These are phyloP conservation scores for Ctenomys sociabilis DNA, from an alignment of 2,113 vertebrate species.

Conservation along the genomic window DNA sequence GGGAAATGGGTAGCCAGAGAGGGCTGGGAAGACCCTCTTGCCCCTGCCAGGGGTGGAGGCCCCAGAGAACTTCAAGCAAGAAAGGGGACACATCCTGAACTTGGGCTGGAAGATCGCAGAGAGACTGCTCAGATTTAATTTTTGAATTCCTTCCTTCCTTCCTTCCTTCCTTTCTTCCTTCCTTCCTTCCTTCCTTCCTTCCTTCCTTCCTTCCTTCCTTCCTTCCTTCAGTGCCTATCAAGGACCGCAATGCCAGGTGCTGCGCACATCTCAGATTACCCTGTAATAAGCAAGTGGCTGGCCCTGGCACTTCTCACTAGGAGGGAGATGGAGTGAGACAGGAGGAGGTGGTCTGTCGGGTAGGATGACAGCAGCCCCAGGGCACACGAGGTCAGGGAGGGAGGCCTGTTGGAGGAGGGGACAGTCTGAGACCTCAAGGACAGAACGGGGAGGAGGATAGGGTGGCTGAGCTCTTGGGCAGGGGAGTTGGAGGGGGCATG, in stretches of 20 bases:
- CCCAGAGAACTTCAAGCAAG: not conserved
- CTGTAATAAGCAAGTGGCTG: accelerated
- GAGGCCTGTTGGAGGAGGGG: not conserved
- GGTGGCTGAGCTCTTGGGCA: accelerated
- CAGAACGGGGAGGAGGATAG: no score
- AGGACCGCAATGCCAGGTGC: no score
- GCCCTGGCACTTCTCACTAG: not conserved
- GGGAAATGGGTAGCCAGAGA: not conserved
- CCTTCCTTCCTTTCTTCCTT: not conserved
- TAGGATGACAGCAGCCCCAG: accelerated
- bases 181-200: not conserved
- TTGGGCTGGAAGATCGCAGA: no score
- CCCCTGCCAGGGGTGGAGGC: no score
- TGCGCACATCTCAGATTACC: not conserved
- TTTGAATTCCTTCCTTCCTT: not conserved
- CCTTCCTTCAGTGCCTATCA: not conserved
- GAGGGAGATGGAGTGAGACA: not conserved
- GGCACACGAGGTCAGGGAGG: not conserved
- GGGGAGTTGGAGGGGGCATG: not conserved
- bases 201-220: not conserved
- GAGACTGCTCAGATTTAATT: not conserved
- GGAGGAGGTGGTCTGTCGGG: not conserved
- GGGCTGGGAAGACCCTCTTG: not conserved
- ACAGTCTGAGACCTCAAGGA: not conserved
- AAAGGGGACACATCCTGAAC: not conserved